phyloP scores from a whole-genome alignment of 2,113 vertebrate species.

The Tamias sibiricus region DNA sequence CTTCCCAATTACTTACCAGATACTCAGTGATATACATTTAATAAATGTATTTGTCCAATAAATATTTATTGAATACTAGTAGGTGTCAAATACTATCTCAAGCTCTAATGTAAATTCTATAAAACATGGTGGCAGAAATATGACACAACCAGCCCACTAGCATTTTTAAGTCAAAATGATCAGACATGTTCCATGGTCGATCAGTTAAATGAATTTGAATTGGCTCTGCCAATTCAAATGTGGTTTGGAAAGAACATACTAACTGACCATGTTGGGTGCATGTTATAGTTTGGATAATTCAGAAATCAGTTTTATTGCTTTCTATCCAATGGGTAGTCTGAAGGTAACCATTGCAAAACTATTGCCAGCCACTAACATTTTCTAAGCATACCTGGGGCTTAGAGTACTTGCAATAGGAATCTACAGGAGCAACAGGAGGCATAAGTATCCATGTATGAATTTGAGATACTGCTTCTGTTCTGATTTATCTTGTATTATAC shows the following conservation, averaged over 20 bases:
- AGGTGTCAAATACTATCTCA: conserved; percentile 22
- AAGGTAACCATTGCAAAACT: background rate
- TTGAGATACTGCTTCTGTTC: conserved; percentile 24
- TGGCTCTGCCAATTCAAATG: background rate
- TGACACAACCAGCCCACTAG: background rate
- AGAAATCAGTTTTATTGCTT: conserved; percentile 34
- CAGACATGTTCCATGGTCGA: background rate
- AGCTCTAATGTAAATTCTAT: background rate
- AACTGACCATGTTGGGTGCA: background rate
- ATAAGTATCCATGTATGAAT: background rate
- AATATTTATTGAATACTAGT: conserved; percentile 5
- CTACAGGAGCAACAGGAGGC: background rate
- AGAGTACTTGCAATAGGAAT: conserved; percentile 23
- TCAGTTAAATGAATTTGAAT: background rate
- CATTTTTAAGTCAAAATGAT: conserved; percentile 43
- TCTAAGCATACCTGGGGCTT: background rate
- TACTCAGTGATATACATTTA: background rate
- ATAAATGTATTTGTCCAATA: conserved; percentile 1
- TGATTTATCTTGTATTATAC: background rate
- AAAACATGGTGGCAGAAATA: background rate
- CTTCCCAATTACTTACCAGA: conserved; percentile 15
- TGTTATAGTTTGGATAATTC: background rate
- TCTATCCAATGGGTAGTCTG: background rate
- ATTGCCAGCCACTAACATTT: conserved; percentile 27
- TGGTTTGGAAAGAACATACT: background rate